phyloP scores from a whole-genome alignment of 1,140 invertebrate genomes.

The Wiebesia pumilae region DNA sequence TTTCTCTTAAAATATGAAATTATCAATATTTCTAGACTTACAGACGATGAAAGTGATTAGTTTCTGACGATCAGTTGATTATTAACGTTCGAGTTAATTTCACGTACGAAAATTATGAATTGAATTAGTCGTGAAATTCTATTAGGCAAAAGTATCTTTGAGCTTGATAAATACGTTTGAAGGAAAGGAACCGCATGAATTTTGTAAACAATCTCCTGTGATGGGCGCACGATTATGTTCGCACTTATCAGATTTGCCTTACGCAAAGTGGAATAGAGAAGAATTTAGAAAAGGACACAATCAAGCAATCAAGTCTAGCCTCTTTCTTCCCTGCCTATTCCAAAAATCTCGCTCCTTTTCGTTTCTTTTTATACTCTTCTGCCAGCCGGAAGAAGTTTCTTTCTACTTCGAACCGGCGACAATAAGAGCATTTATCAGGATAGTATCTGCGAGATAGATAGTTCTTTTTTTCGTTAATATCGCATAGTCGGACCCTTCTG shows the following conservation, averaged over 20 bases:
- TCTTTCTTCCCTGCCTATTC: not conserved
- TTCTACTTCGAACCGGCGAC: conserved; percentile 1
- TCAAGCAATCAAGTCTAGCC: not conserved
- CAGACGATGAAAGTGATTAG: too few species aligned
- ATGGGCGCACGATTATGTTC: conserved; percentile 42
- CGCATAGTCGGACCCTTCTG: not conserved
- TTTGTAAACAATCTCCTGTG: conserved; percentile 41
- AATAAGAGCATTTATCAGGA: conserved; percentile 56
- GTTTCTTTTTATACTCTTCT: conserved; percentile 6
- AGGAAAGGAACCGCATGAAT: conserved; percentile 15
- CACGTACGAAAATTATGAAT: too few species aligned
- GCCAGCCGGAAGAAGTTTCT: not conserved
- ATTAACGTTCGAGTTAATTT: too few species aligned
- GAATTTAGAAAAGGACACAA: conserved; percentile 35
- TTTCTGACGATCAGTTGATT: too few species aligned
- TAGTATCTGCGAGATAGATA: conserved; percentile 53
- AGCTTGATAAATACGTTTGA: conserved; percentile 7
- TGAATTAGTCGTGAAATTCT: too few species aligned
- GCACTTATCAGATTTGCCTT: conserved; percentile 32
- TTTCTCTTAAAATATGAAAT: too few species aligned
- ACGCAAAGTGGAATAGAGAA: conserved; percentile 46
- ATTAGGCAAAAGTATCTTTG: not conserved
- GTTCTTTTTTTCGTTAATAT: conserved; percentile 8
- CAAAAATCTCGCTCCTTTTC: conserved; percentile 42
- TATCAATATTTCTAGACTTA: too few species aligned